phyloP scores from a whole-genome alignment of 2,113 vertebrate species.

The Syngnathus scovelli region DNA sequence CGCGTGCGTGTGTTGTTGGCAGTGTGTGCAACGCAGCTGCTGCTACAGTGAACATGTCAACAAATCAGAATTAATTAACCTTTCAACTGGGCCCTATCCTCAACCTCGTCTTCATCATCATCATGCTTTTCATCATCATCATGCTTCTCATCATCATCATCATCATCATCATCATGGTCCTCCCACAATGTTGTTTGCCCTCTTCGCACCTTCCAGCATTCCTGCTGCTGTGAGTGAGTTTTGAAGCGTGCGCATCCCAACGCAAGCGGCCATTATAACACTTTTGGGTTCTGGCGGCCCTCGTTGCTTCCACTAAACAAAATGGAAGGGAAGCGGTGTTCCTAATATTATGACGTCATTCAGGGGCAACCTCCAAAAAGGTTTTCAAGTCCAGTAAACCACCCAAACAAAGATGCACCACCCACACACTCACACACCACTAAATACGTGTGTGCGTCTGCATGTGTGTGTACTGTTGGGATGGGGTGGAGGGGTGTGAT shows the following conservation, averaged over 20 bases:
- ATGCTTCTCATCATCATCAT: background rate
- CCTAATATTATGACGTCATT: no score
- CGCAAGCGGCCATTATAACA: no score
- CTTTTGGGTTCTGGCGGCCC: no score
- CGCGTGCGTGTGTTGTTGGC: no score
- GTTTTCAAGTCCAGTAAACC: no score
- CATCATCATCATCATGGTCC: background rate
- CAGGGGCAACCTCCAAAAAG: no score
- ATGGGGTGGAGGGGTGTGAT: constrained; percentile 14
- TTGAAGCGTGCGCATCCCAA: background rate
- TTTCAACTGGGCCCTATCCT: background rate
- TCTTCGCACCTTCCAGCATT: background rate
- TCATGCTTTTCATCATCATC: background rate
- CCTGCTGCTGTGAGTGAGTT: background rate
- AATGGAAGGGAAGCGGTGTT: no score
- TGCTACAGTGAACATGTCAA: background rate
- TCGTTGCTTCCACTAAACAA: no score
- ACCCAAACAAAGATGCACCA: no score
- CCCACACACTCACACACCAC: no score
- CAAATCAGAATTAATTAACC: background rate
- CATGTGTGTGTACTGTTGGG: background rate
- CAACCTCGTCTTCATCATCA: background rate
- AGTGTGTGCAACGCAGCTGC: background rate
- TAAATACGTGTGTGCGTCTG: background rate
- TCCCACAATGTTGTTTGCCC: background rate